phyloP scores from a whole-genome alignment of 2,797 vertebrate species.

The Poeciliopsis infans region DNA sequence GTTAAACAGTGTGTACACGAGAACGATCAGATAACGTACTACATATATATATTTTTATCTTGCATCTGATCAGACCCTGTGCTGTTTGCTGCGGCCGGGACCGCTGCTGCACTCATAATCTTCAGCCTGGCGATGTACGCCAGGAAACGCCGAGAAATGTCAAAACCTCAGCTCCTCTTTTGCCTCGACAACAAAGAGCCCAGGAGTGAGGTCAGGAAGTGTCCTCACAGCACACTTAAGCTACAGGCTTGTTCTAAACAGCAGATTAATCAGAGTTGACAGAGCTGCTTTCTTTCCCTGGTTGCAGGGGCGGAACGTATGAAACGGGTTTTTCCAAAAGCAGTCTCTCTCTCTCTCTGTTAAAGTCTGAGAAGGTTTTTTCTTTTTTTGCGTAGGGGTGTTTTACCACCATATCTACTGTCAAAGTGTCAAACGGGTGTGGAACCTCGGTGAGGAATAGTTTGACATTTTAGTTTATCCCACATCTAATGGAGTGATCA shows the following conservation, averaged over 20 bases:
- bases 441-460: background rate
- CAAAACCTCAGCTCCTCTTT: conserved; percentile 17
- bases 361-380: background rate
- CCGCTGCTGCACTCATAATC: background rate
- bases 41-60: background rate
- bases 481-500: background rate
- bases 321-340: conserved; percentile 22
- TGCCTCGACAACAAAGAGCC: background rate
- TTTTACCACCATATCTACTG: background rate
- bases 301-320: conserved; percentile 7
- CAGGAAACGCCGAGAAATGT: conserved; percentile 30
- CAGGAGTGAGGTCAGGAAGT: background rate
- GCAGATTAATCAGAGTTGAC: background rate
- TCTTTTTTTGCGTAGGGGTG: background rate
- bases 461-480: conserved; percentile 2
- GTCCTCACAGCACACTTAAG: background rate
- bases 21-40: background rate
- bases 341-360: background rate
- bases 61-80: conserved; percentile 28
- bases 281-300: conserved; percentile 18
- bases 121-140: conserved; percentile 1
- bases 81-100: background rate
- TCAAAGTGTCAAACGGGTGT: background rate
- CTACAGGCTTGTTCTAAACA: background rate
- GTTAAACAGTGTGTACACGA: background rate